Evolutionary conservation across 2,888 invertebrate genomes (phyloP).

Genomic region (Rhopalosiphum nymphaeae): DNA sequence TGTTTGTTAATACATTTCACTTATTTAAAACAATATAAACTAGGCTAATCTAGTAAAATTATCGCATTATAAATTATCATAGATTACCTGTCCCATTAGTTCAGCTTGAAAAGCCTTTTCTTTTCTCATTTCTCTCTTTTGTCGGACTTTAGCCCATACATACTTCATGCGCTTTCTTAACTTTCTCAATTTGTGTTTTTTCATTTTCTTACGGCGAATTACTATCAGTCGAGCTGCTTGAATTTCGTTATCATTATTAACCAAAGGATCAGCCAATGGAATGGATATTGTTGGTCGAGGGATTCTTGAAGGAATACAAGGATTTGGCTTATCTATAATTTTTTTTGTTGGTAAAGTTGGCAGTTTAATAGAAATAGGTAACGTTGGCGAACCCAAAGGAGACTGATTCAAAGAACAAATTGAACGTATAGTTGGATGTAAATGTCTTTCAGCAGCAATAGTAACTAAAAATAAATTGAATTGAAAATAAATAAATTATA

Average conservation of each 20-base stretch:
- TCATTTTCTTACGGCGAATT: constrained; percentile 87
- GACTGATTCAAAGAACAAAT: constrained; percentile 40
- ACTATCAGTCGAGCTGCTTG: constrained; percentile 82
- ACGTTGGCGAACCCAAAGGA: constrained; percentile 16
- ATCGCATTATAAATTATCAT: not conserved
- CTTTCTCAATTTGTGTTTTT: constrained; percentile 86
- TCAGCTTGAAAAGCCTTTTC: constrained; percentile 84
- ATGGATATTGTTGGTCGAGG: constrained; percentile 34
- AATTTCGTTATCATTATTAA: constrained; percentile 73
- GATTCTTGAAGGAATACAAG: constrained; percentile 55
- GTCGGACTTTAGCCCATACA: constrained; percentile 79
- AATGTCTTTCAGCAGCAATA: constrained; percentile 50
- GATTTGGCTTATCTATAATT: constrained; percentile 58
- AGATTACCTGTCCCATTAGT: constrained; percentile 74
- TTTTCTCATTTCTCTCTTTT: constrained; percentile 79
- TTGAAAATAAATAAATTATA: not conserved
- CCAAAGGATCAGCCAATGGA: constrained; percentile 67
- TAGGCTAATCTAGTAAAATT: not conserved
- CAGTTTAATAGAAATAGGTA: constrained; percentile 59
- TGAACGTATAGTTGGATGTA: constrained; percentile 15
- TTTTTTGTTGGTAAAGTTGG: constrained; percentile 36
- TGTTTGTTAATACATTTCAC: not conserved
- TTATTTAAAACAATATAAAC: not conserved
- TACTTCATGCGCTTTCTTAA: constrained; percentile 84
- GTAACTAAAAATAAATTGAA: constrained; percentile 28